phyloP scores from a whole-genome alignment of 2,113 vertebrate genomes.

The Oostethus manadensis region DNA sequence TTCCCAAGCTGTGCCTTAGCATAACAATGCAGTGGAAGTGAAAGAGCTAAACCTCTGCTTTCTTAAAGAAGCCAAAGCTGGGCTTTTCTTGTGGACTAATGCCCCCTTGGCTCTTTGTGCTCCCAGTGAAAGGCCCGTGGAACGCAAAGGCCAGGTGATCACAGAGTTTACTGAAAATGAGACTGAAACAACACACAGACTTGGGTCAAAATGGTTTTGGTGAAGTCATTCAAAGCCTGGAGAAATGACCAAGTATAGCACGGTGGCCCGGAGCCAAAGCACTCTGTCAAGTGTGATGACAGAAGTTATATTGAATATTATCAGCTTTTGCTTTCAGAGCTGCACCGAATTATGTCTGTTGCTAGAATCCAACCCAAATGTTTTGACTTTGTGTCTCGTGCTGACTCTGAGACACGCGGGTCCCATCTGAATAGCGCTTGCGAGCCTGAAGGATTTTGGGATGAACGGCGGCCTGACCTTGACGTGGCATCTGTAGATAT shows the following conservation, averaged over 20 bases:
- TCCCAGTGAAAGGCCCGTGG: slow-evolving; percentile 63
- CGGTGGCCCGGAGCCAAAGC: slow-evolving; percentile 40
- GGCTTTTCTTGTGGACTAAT: slow-evolving; percentile 74
- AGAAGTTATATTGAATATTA: slow-evolving; percentile 56
- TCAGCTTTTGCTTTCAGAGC: slow-evolving; percentile 64
- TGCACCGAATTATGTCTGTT: slow-evolving; percentile 62
- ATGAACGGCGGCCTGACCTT: slow-evolving; percentile 51
- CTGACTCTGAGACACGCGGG: slow-evolving; percentile 49
- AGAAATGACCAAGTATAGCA: slow-evolving; percentile 60
- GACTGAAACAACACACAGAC: slow-evolving; percentile 66
- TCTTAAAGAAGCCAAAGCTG: slow-evolving; percentile 74
- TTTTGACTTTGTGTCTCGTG: slow-evolving; percentile 60
- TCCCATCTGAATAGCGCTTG: slow-evolving; percentile 44
- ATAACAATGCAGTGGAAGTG: slow-evolving; percentile 78
- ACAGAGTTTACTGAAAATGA: slow-evolving; percentile 71
- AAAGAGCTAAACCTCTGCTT: slow-evolving; percentile 79
- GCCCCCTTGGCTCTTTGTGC: slow-evolving; percentile 70
- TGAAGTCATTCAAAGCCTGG: slow-evolving; percentile 38
- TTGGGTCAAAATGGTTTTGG: slow-evolving; percentile 33
- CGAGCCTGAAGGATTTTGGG: slow-evolving; percentile 39
- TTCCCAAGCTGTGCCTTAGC: slow-evolving; percentile 73
- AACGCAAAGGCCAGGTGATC: slow-evolving; percentile 73
- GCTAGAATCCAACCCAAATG: slow-evolving; percentile 55
- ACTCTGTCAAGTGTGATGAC: slow-evolving; percentile 45
- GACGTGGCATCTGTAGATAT: slow-evolving; percentile 29